Evolutionary conservation across 2,888 invertebrate genomes (phyloP).

Genomic region (Aspidiotus destructor): DNA sequence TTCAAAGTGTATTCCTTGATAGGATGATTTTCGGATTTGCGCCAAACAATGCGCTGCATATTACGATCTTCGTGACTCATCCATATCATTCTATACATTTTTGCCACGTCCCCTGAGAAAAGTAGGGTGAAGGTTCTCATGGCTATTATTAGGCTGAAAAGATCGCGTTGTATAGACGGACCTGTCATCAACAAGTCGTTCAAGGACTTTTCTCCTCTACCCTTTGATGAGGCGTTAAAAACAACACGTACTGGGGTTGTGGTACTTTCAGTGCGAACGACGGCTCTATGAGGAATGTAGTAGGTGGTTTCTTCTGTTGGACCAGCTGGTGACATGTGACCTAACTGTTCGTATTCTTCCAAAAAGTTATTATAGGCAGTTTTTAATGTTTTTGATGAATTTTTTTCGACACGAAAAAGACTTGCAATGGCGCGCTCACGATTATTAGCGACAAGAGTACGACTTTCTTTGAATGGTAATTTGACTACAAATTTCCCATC

Average conservation of each 20-base stretch:
- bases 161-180: slow-evolving; percentile 10
- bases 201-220: background rate
- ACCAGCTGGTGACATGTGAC: background rate
- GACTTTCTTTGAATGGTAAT: slow-evolving; percentile 15
- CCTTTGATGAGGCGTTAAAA: slow-evolving; percentile 4
- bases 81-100: background rate
- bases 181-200: slow-evolving; percentile 13
- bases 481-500: slow-evolving; percentile 17
- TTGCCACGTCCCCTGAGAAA: background rate
- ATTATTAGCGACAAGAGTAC: background rate
- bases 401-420: background rate
- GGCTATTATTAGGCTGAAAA: slow-evolving; percentile 35
- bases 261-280: slow-evolving; percentile 7
- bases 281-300: slow-evolving; percentile 1
- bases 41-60: slow-evolving; percentile 5
- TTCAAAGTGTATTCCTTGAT: background rate
- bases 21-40: background rate
- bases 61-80: background rate
- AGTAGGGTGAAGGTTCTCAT: slow-evolving; percentile 14
- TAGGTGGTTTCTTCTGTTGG: background rate
- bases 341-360: background rate
- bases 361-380: background rate
- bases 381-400: background rate
- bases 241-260: background rate
- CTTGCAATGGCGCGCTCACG: background rate